These are phyloP conservation scores for Thalassarche chlororhynchos DNA, from an alignment of 2,113 vertebrate genomes.

Conservation along the genomic window DNA sequence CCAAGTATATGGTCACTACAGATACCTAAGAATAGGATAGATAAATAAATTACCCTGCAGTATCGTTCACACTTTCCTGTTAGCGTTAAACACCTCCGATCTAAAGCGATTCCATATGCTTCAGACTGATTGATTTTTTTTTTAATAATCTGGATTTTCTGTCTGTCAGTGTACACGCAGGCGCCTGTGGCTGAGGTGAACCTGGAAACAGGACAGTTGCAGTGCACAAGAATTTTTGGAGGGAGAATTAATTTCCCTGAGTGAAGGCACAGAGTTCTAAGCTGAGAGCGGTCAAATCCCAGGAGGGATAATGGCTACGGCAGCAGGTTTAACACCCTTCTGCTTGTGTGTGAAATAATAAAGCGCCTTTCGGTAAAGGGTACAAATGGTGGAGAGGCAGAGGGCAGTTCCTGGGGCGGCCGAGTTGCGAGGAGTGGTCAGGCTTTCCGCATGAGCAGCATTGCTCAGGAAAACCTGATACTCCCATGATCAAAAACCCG, in stretches of 20 bases:
- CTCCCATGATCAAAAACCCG: rapidly evolving
- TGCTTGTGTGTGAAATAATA: background rate
- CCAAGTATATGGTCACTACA: background rate
- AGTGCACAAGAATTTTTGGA: background rate
- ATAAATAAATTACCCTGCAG: background rate
- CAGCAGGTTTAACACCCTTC: background rate
- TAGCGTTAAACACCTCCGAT: background rate
- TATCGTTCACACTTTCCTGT: background rate
- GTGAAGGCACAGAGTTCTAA: background rate
- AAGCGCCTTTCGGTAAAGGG: background rate
- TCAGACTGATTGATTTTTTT: background rate
- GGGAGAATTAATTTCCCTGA: background rate
- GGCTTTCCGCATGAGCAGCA: background rate
- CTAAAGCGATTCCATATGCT: background rate
- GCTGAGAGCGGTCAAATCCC: background rate
- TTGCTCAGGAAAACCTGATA: background rate
- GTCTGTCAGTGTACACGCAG: background rate
- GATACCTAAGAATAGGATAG: background rate
- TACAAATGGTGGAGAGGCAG: background rate
- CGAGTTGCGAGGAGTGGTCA: background rate
- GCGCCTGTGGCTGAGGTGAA: background rate
- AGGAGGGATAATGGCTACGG: background rate
- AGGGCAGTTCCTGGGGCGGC: background rate
- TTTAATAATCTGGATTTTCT: background rate
- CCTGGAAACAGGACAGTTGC: background rate